phyloP scores from a whole-genome alignment of 2,888 invertebrate genomes.

The Cremastinae sp. region DNA sequence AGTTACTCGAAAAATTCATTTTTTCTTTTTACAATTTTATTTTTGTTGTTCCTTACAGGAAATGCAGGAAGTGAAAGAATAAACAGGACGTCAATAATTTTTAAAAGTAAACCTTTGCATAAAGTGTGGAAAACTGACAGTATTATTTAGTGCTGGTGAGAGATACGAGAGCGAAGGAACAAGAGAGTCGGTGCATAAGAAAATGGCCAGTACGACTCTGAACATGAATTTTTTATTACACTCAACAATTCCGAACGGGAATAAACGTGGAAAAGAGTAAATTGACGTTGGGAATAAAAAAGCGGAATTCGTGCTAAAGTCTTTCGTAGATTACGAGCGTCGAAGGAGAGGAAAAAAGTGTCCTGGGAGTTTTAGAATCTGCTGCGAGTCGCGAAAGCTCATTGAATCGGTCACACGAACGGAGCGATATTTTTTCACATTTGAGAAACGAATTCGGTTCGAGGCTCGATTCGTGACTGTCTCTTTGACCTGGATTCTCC shows the following conservation, averaged over 20 bases:
- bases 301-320: slow-evolving; percentile 37
- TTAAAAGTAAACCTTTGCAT: too few relatives aligned
- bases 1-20: too few relatives aligned
- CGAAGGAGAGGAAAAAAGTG: slow-evolving; percentile 6
- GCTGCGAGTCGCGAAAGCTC: background rate
- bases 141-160: slow-evolving; percentile 59
- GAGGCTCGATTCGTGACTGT: slow-evolving; percentile 61
- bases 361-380: slow-evolving; percentile 2
- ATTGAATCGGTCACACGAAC: background rate
- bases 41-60: too few relatives aligned
- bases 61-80: background rate
- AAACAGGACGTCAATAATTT: too few relatives aligned
- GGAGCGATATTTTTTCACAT: slow-evolving; percentile 21
- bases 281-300: slow-evolving; percentile 1
- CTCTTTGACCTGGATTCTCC: slow-evolving; percentile 60
- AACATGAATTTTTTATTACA: slow-evolving; percentile 49
- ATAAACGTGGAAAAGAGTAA: slow-evolving; percentile 6
- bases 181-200: background rate
- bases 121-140: slow-evolving; percentile 60
- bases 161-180: background rate
- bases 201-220: slow-evolving; percentile 17
- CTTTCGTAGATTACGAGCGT: slow-evolving; percentile 11
- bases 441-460: slow-evolving; percentile 58
- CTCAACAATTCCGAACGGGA: background rate
- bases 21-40: too few relatives aligned